phyloP scores from a whole-genome alignment of 1,140 invertebrate species.

The Notospermus geniculatus region DNA sequence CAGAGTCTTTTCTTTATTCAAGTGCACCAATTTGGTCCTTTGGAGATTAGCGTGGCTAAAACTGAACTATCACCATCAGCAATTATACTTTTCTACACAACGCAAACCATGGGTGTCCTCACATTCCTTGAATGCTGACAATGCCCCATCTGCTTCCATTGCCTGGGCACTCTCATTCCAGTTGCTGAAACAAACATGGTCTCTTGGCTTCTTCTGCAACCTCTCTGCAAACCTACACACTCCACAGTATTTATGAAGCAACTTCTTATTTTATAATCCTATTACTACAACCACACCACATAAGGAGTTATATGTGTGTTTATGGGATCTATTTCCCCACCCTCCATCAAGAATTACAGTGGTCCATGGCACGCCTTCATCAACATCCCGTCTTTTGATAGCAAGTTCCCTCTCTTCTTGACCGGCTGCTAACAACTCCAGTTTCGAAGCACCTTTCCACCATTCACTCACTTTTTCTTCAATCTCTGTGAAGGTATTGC shows the following conservation, averaged over 20 bases:
- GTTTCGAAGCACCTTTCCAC: slow-evolving; percentile 14
- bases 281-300: slow-evolving; percentile 41
- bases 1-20: too few species aligned
- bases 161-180: slow-evolving; percentile 44
- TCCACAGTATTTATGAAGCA: slow-evolving; percentile 54
- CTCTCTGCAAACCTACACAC: slow-evolving; percentile 30
- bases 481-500: too few species aligned
- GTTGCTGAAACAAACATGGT: slow-evolving; percentile 33
- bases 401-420: slow-evolving; percentile 21
- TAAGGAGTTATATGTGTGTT: slow-evolving; percentile 19
- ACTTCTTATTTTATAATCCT: slow-evolving; percentile 44
- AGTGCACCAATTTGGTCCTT: too few species aligned
- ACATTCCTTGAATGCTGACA: too few species aligned
- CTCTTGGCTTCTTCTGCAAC: slow-evolving; percentile 2
- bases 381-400: slow-evolving; percentile 17
- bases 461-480: too few species aligned
- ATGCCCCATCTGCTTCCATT: slow-evolving; percentile 58
- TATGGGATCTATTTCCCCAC: too few species aligned
- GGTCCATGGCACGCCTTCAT: slow-evolving; percentile 17
- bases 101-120: too few species aligned
- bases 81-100: too few species aligned
- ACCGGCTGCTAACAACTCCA: slow-evolving; percentile 16
- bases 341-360: slow-evolving; percentile 23
- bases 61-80: too few species aligned
- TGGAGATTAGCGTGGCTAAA: too few species aligned